Evolutionary conservation across 2,888 invertebrate genomes (phyloP).

Genomic region (Caenorhabditis sulstoni): DNA sequence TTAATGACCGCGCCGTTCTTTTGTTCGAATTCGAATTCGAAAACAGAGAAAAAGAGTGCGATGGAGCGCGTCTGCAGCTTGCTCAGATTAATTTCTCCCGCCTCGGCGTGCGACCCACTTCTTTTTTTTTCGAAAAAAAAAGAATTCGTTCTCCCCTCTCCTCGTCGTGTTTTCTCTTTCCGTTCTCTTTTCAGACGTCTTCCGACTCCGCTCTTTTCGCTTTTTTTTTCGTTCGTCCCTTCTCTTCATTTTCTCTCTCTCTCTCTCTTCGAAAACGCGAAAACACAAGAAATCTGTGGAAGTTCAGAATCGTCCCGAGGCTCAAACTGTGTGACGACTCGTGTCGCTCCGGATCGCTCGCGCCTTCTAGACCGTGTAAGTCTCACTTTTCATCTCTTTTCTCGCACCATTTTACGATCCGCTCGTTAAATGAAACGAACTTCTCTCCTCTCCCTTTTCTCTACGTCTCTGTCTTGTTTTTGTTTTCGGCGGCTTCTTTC

Average conservation of each 20-base stretch:
- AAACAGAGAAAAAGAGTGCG: no score
- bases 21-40: no score
- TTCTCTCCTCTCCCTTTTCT: slow-evolving; percentile 10
- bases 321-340: slow-evolving; percentile 37
- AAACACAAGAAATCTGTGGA: background rate
- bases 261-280: slow-evolving; percentile 9
- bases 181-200: background rate
- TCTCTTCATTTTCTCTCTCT: slow-evolving; percentile 3
- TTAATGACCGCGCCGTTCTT: no score
- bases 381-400: slow-evolving; percentile 1
- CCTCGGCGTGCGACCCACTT: background rate
- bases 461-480: slow-evolving; percentile 9
- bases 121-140: slow-evolving; percentile 7
- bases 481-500: slow-evolving; percentile 11
- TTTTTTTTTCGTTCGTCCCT: background rate
- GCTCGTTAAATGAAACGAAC: slow-evolving; percentile 11
- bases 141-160: background rate
- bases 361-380: slow-evolving; percentile 52
- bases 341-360: slow-evolving; percentile 36
- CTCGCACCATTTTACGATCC: slow-evolving; percentile 12
- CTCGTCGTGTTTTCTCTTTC: slow-evolving; percentile 7
- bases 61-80: no score
- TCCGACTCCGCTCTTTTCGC: background rate
- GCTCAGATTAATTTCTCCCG: slow-evolving; percentile 1
- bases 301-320: slow-evolving; percentile 24